These are phyloP conservation scores for Pristionchus japonicus DNA, from an alignment of 2,888 invertebrate species.

Conservation along the genomic window DNA sequence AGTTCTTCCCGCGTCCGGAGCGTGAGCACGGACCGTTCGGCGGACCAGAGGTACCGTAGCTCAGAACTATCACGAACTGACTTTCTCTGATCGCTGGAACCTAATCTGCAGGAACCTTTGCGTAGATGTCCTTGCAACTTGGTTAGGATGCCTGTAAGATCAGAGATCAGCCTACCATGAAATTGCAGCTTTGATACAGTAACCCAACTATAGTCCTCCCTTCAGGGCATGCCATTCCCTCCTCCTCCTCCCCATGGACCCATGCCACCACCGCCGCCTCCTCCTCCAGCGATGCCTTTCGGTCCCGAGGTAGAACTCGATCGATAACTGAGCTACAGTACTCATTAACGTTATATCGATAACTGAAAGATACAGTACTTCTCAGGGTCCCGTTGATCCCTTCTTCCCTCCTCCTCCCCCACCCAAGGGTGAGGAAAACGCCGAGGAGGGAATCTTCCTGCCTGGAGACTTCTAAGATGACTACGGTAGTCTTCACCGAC, in stretches of 20 bases:
- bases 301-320: constrained; percentile 25
- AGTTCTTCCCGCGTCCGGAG: constrained; percentile 10
- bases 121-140: too few relatives aligned
- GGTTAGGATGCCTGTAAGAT: too few relatives aligned
- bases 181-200: too few relatives aligned
- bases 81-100: too few relatives aligned
- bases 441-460: constrained; percentile 13
- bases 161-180: not conserved
- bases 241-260: constrained; percentile 43
- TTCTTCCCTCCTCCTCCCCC: constrained; percentile 45
- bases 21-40: constrained; percentile 29
- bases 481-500: not conserved
- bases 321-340: not conserved
- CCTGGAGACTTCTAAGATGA: constrained; percentile 19
- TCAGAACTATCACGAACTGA: too few relatives aligned
- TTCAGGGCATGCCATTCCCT: constrained; percentile 43
- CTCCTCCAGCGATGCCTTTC: constrained; percentile 24
- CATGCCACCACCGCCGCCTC: constrained; percentile 32
- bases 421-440: not conserved
- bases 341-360: too few relatives aligned
- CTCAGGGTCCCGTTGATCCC: constrained; percentile 41
- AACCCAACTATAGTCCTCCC: too few relatives aligned
- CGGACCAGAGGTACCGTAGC: constrained; percentile 16
- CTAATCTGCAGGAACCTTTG: too few relatives aligned
- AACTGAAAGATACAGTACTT: constrained; percentile 18